A percentile compares a stretch with the other conserved stretches of the same genome.
Conservation (phyloP, 2,888 invertebrate species). For the Nudaria mundana region DNA sequence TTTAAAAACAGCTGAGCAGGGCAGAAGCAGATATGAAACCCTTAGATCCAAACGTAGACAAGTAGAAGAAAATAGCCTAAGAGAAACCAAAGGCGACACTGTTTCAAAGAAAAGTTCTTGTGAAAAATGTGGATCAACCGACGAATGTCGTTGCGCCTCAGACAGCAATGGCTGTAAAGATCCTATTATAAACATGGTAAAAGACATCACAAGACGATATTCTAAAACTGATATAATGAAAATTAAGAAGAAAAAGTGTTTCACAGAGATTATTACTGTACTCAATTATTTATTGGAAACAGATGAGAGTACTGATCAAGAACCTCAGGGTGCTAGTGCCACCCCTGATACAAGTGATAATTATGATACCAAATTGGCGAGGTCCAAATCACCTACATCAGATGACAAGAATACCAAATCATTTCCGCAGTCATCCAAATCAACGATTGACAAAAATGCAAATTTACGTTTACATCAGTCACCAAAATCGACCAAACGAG, state of each 20-base stretch:
- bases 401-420: not conserved
- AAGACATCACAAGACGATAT: constrained; percentile 68
- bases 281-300: constrained; percentile 69
- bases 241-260: constrained; percentile 62
- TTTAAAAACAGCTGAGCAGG: not conserved
- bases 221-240: constrained; percentile 59
- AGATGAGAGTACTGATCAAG: constrained; percentile 51
- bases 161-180: constrained; percentile 28
- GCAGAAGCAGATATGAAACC: not conserved
- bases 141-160: constrained; percentile 4
- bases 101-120: constrained; percentile 1
- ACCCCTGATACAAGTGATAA: constrained; percentile 4
- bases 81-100: not conserved
- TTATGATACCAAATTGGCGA: not conserved
- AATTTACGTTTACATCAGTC: not conserved
- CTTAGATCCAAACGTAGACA: not conserved
- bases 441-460: not conserved
- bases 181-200: constrained; percentile 59
- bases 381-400: constrained; percentile 3
- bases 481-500: not conserved
- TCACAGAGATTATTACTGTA: constrained; percentile 64
- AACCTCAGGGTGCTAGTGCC: constrained; percentile 15
- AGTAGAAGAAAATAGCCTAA: not conserved
- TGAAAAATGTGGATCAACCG: not conserved
- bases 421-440: not conserved